Conservation (phyloP, 1,140 invertebrate genomes). For the Listronotus bonariensis region DNA sequence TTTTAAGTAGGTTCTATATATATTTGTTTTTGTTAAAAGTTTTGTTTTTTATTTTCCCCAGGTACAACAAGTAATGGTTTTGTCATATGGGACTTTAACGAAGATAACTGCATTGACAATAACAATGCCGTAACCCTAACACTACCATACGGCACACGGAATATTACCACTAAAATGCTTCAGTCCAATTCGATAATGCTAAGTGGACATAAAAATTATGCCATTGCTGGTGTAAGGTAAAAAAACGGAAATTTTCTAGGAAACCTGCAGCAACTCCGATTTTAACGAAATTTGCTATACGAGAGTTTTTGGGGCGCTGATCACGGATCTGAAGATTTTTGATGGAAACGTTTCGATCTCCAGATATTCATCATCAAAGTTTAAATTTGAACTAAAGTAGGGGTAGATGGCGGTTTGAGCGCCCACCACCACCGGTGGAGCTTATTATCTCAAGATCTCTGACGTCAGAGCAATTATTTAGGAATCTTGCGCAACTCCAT, state of each 20-base stretch:
- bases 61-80: conserved; percentile 83
- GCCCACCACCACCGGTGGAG: no score
- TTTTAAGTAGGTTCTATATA: no score
- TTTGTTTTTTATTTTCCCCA: conserved; percentile 38
- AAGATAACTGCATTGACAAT: conserved; percentile 47
- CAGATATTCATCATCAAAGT: no score
- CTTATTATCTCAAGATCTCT: no score
- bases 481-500: no score
- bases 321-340: neutral
- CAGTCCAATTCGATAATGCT: conserved; percentile 90
- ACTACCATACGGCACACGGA: conserved; percentile 87
- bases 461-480: no score
- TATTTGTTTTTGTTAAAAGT: no score
- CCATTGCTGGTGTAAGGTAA: conserved; percentile 83
- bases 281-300: neutral
- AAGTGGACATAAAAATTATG: conserved; percentile 87
- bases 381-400: no score
- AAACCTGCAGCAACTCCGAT: no score
- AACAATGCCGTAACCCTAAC: conserved; percentile 69
- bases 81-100: conserved; percentile 71
- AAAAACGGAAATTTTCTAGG: neutral
- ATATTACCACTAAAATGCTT: conserved; percentile 89
- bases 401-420: no score
- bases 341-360: neutral
- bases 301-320: neutral